phyloP scores from a whole-genome alignment of 2,888 invertebrate species.

The Drosophila neoperkinsi region DNA sequence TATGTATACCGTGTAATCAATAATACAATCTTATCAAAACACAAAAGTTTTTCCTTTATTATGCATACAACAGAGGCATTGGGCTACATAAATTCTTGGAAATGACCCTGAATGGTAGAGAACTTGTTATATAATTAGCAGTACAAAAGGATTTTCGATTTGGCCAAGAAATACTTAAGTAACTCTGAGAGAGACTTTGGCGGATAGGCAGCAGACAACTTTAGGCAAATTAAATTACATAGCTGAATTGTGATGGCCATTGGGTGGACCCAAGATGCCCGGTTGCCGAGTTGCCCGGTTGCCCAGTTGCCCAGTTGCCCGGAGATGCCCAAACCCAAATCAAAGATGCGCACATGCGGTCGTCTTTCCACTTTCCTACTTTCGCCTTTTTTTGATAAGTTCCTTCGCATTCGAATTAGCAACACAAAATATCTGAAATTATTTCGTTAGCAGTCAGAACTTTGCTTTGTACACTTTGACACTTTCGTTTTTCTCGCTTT shows the following conservation, averaged over 20 bases:
- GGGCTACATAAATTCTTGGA: constrained; percentile 5
- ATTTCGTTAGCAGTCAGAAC: constrained; percentile 73
- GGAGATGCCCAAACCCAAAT: constrained; percentile 28
- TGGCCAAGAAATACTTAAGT: constrained; percentile 37
- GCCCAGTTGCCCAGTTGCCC: neutral
- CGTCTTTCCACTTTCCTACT: constrained; percentile 7
- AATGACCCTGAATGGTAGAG: constrained; percentile 6
- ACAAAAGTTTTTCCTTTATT: constrained; percentile 27
- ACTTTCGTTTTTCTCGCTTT: constrained; percentile 66
- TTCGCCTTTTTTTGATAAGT: constrained; percentile 52
- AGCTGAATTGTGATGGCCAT: constrained; percentile 58
- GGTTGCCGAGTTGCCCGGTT: neutral
- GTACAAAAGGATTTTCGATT: constrained; percentile 65
- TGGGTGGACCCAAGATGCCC: constrained; percentile 15
- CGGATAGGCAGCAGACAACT: constrained; percentile 47
- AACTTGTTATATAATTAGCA: constrained; percentile 68
- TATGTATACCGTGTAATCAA: neutral
- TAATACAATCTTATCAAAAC: constrained; percentile 2
- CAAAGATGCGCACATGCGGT: constrained; percentile 19
- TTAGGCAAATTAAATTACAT: constrained; percentile 76
- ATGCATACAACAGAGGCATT: neutral
- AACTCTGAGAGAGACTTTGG: constrained; percentile 6
- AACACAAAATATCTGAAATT: constrained; percentile 81
- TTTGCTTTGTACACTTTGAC: constrained; percentile 74
- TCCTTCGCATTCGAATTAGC: constrained; percentile 76